phyloP scores from a whole-genome alignment of 2,888 invertebrate genomes.

The Pyralis farinalis region DNA sequence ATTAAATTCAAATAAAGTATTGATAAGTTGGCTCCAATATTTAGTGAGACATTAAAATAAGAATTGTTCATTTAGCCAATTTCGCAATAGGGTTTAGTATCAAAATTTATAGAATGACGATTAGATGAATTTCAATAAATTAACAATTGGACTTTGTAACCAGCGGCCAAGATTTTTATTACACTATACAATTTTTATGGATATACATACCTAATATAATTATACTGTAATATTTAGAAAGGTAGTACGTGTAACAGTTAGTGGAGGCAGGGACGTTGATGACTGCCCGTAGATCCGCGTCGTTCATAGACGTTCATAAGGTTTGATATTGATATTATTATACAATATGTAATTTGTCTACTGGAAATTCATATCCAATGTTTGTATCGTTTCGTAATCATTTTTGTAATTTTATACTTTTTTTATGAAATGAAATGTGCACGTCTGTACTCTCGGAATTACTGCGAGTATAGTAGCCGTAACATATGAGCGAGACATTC shows the following conservation, averaged over 20 bases:
- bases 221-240: constrained; percentile 64
- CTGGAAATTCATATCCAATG: constrained; percentile 52
- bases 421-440: constrained; percentile 71
- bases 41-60: constrained; percentile 27
- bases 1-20: constrained; percentile 34
- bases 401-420: constrained; percentile 81
- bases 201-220: constrained; percentile 54
- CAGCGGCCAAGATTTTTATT: constrained; percentile 73
- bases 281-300: constrained; percentile 56
- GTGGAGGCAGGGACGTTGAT: constrained; percentile 41
- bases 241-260: constrained; percentile 69
- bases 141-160: constrained; percentile 36
- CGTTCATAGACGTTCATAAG: constrained; percentile 55
- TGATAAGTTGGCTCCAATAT: constrained; percentile 27
- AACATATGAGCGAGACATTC: constrained; percentile 75
- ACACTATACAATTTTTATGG: constrained; percentile 74
- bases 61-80: constrained; percentile 9
- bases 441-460: constrained; percentile 57
- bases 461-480: constrained; percentile 60
- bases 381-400: constrained; percentile 62
- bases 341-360: constrained; percentile 61
- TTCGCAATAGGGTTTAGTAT: constrained; percentile 4
- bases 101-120: constrained; percentile 7
- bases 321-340: constrained; percentile 75
- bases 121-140: not conserved